Evolutionary conservation across 2,113 vertebrate genomes (phyloP).

Genomic region (Columbina picui): DNA sequence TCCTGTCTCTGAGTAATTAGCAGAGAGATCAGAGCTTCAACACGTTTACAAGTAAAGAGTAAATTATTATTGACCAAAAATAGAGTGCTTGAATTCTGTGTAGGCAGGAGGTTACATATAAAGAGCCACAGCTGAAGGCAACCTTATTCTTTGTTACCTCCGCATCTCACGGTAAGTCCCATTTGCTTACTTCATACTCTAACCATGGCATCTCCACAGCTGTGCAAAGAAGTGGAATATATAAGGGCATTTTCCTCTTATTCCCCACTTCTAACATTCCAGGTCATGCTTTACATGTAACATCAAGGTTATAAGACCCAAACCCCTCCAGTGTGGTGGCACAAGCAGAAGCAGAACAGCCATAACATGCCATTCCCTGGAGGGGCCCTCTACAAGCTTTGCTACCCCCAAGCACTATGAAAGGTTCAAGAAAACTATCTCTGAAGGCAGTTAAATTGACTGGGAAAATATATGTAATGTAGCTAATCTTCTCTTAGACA

Average conservation of each 20-base stretch:
- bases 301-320: background rate
- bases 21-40: constrained; percentile 67
- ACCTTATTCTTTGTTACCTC: constrained; percentile 5
- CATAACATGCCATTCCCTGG: background rate
- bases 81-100: constrained; percentile 32
- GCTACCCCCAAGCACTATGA: background rate
- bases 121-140: constrained; percentile 11
- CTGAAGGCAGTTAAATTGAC: background rate
- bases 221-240: background rate
- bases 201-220: background rate
- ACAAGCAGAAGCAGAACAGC: background rate
- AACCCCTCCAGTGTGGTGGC: background rate
- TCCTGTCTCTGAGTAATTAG: constrained; percentile 48
- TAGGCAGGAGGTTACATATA: constrained; percentile 53
- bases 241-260: background rate
- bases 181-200: background rate
- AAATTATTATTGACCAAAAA: constrained; percentile 72
- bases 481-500: background rate
- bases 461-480: background rate
- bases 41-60: constrained; percentile 64
- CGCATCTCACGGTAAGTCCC: constrained; percentile 58
- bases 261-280: background rate
- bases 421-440: background rate
- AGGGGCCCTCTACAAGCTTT: background rate
- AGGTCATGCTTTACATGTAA: background rate